Evolutionary conservation across 2,113 vertebrate genomes (phyloP).

Genomic region (rabbit (Oryctolagus cuniculus)): mOryCun1.1 NC_091440.1:79263501-79264000

Average conservation of each 20-base stretch:
- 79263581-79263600: slow-evolving; percentile 49
- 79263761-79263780: slow-evolving; percentile 59
- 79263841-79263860: neutral
- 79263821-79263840: slow-evolving; percentile 38
- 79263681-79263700: slow-evolving; percentile 56
- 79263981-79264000: no score
- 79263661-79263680: slow-evolving; percentile 63
- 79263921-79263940: no score
- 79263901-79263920: no score
- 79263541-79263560: neutral
- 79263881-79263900: no score
- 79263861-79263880: slow-evolving; percentile 38
- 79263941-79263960: no score
- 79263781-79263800: slow-evolving; percentile 33
- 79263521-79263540: slow-evolving; percentile 23
- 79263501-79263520: slow-evolving; percentile 59
- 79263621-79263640: slow-evolving; percentile 50
- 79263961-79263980: no score
- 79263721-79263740: neutral
- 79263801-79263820: neutral
- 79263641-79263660: slow-evolving; percentile 64
- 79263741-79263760: slow-evolving; percentile 55
- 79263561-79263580: slow-evolving; percentile 14
- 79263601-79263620: slow-evolving; percentile 72
- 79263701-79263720: slow-evolving; percentile 35